Percentiles rank a stretch among this genome's conserved stretches.
phyloP scores from a whole-genome alignment of 1,140 invertebrate genomes.

The Drosophila ohnishii region DNA sequence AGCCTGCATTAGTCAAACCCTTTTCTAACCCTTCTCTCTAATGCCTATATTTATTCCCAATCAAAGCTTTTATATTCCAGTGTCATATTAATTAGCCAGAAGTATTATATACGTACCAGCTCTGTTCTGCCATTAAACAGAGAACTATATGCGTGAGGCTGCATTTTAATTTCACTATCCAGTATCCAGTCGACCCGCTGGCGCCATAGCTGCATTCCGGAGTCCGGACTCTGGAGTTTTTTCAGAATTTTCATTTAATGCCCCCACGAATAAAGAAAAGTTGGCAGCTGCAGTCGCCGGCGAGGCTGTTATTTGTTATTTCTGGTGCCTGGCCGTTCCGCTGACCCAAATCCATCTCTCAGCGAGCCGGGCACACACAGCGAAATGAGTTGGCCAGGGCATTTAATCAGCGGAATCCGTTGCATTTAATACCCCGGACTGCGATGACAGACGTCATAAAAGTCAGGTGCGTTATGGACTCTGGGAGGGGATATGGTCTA shows the following conservation, averaged over 20 bases:
- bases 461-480: slow-evolving; percentile 26
- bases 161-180: slow-evolving; percentile 49
- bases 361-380: slow-evolving; percentile 32
- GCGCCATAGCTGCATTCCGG: slow-evolving; percentile 41
- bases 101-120: not conserved
- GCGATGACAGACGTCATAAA: slow-evolving; percentile 45
- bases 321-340: slow-evolving; percentile 35
- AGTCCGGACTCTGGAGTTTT: slow-evolving; percentile 32
- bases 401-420: slow-evolving; percentile 53
- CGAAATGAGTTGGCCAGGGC: slow-evolving; percentile 56
- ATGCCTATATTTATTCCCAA: slow-evolving; percentile 3
- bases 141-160: slow-evolving; percentile 41
- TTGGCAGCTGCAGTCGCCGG: slow-evolving; percentile 42
- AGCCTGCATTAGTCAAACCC: not conserved
- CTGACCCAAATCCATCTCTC: slow-evolving; percentile 60
- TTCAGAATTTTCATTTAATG: slow-evolving; percentile 53
- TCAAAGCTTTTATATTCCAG: slow-evolving; percentile 2
- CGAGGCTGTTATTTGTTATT: slow-evolving; percentile 12
- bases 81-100: slow-evolving; percentile 10
- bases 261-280: slow-evolving; percentile 49
- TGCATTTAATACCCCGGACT: slow-evolving; percentile 36
- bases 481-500: not conserved
- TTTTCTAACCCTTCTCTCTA: not conserved
- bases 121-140: slow-evolving; percentile 2
- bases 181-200: slow-evolving; percentile 27